phyloP scores from a whole-genome alignment of 2,113 vertebrate species.

The Myiagra hebetior region DNA sequence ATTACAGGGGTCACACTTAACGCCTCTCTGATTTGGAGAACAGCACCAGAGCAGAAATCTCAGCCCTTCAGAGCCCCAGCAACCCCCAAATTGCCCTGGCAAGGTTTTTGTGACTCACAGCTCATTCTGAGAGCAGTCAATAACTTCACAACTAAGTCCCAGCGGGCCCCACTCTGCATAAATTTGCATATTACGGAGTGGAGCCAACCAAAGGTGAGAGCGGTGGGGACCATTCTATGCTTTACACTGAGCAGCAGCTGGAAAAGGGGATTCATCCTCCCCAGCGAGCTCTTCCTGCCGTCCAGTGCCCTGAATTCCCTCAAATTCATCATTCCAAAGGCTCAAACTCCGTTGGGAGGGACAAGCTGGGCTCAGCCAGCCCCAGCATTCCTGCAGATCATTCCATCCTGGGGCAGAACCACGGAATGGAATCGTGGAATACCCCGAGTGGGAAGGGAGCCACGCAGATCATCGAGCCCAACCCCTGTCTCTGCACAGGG shows the following conservation, averaged over 20 bases:
- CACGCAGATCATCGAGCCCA: not conserved
- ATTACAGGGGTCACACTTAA: not conserved
- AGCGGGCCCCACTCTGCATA: not conserved
- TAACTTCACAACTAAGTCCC: not conserved
- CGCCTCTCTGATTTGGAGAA: not conserved
- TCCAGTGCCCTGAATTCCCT: not conserved
- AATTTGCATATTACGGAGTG: not conserved
- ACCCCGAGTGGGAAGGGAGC: not conserved
- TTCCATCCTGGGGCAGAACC: not conserved
- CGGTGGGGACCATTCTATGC: not conserved
- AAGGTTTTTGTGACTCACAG: not conserved
- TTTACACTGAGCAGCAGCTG: not conserved
- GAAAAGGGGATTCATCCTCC: not conserved
- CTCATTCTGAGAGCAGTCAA: not conserved
- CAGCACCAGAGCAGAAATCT: not conserved
- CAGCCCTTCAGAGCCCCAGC: not conserved
- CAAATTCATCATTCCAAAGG: not conserved
- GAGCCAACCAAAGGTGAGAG: not conserved
- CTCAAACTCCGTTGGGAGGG: accelerated
- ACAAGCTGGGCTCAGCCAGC: not conserved
- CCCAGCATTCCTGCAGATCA: not conserved
- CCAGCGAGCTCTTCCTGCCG: not conserved
- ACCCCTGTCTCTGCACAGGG: not conserved
- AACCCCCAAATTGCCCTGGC: not conserved
- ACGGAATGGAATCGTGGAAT: too few relatives aligned